A percentile compares a stretch with the other conserved stretches of the same genome.
Evolutionary conservation across 2,888 invertebrate species (phyloP).

Genomic region (Andrena haemorrhoa): DNA sequence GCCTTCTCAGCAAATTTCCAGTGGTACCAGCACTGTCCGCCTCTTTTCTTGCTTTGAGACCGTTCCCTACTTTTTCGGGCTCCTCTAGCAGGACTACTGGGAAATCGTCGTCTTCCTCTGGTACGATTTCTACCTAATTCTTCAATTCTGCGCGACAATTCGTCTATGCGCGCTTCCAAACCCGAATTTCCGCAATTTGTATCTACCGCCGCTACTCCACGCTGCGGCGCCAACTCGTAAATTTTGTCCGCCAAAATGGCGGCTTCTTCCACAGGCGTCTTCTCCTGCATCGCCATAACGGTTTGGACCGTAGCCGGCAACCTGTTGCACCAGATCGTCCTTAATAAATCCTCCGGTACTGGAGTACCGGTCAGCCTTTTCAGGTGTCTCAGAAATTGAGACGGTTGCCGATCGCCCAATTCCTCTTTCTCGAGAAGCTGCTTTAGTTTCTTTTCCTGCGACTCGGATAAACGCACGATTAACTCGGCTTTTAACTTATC

Average conservation of each 20-base stretch:
- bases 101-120: too few species aligned
- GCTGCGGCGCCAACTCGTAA: not conserved
- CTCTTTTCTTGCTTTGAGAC: too few species aligned
- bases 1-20: too few species aligned
- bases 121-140: too few species aligned
- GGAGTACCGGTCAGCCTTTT: not conserved
- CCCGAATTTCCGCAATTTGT: too few species aligned
- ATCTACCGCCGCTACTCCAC: too few species aligned
- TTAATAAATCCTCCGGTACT: not conserved
- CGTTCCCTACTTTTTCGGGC: too few species aligned
- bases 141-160: too few species aligned
- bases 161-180: too few species aligned
- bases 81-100: too few species aligned
- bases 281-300: not conserved
- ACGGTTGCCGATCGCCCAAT: not conserved
- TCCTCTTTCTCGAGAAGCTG: not conserved
- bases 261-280: not conserved
- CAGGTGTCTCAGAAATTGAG: conserved; percentile 2
- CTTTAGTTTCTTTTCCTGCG: not conserved
- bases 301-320: not conserved
- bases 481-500: not conserved
- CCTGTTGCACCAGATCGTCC: not conserved
- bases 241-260: conserved; percentile 2
- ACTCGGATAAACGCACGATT: not conserved
- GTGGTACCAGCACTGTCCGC: too few species aligned